A percentile compares a stretch with the other conserved stretches of the same genome.
Evolutionary conservation across 1,140 invertebrate species (phyloP).

Genomic region (Drosophila repleta): DNA sequence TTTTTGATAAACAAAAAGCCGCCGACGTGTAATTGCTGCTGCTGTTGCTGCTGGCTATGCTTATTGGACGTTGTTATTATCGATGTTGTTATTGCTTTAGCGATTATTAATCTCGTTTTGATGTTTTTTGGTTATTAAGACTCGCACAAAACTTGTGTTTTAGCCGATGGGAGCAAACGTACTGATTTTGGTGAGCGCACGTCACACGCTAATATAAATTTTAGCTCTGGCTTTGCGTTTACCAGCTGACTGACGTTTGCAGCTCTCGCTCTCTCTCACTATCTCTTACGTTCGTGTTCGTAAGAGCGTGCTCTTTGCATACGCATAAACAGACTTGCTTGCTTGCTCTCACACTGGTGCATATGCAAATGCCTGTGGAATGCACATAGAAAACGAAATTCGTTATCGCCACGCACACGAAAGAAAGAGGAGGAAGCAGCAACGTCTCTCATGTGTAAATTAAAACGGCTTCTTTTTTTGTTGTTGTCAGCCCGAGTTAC

Average conservation of each 20-base stretch:
- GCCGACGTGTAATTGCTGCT: constrained; percentile 58
- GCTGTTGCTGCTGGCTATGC: constrained; percentile 12
- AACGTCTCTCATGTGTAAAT: constrained; percentile 3
- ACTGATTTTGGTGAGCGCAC: constrained; percentile 70
- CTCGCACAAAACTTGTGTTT: constrained; percentile 59
- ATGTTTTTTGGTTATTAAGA: constrained; percentile 46
- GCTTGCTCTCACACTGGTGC: constrained; percentile 1
- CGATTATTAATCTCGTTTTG: constrained; percentile 21
- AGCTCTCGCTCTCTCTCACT: background rate
- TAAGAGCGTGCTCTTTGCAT: constrained; percentile 43
- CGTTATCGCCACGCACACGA: constrained; percentile 29
- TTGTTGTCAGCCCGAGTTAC: background rate
- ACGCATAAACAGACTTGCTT: constrained; percentile 20
- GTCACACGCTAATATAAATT: constrained; percentile 72
- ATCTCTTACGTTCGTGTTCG: background rate
- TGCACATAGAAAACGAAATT: constrained; percentile 30
- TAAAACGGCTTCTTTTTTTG: constrained; percentile 4
- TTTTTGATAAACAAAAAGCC: constrained; percentile 59
- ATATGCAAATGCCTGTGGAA: constrained; percentile 28
- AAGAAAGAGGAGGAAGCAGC: background rate
- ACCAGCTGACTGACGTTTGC: constrained; percentile 36
- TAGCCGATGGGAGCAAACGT: constrained; percentile 65
- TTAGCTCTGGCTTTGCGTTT: constrained; percentile 32
- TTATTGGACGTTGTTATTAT: constrained; percentile 31
- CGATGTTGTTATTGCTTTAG: constrained; percentile 33